Base-by-base conservation (phyloP, 2,888 invertebrate species). In the Ennomos fuscantarius region DNA sequence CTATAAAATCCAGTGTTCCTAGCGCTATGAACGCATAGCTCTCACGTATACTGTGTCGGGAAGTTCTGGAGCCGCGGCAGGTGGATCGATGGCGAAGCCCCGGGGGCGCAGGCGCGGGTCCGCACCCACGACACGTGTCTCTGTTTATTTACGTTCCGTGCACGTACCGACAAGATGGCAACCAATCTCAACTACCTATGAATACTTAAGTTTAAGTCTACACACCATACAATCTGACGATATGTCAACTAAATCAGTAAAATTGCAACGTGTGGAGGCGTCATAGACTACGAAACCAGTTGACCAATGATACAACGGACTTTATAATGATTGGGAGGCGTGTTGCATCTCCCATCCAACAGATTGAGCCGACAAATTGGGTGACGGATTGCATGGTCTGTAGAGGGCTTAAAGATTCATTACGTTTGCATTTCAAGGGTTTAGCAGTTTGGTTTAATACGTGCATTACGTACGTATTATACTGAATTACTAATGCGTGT, bases 111-210 rank as follows among this genome's bases (percentile, higher is more conserved):
- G 78, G 87, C 84, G 81, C 76, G 68, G 45, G 64, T 74, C 82
- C 81, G 81, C 86, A 80, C 82, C 82, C 77, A 76, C 75, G 70
- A 76, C 91, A 91, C 91, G 91, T 91, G 91, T 83, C 87, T 86
- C 79, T 91, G 90, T 91, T 91, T 91, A 88, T 91, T 91, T 91
- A 91, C 91, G 86, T 90, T 86, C 79, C 70, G 71, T 75, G 78
- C 82, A 83, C 82, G 82, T 81, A 82, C 76, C 74, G 68, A 66
- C 66, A 63, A 62, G 69, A 59, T 39, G 53, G 41, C 44, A 39
- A 43, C 53, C 62, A 68, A 72, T 67, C 63, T 61, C 64, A 67
- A 63, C 68, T 59, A 24, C 24, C 2, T 24, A 54, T 50, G 41
- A n/a, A n/a, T n/a, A n/a, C n/a, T n/a, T n/a, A n/a, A n/a, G n/a